phyloP scores from a whole-genome alignment of 2,113 vertebrate genomes.

The Leptodactylus fuscus region DNA sequence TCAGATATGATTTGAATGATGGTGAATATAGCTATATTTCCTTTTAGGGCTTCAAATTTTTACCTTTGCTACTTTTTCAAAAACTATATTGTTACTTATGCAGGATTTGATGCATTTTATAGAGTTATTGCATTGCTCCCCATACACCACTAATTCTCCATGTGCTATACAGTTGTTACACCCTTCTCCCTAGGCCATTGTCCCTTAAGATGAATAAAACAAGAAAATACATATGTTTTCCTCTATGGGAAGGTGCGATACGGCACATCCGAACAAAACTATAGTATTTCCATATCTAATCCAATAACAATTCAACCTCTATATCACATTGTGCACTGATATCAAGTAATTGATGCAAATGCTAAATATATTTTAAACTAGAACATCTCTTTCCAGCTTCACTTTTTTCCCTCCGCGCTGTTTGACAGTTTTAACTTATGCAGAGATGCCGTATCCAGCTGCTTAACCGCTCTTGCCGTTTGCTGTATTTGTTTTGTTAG shows the following conservation, averaged over 20 bases:
- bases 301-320: constrained; percentile 28
- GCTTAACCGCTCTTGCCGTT: constrained; percentile 73
- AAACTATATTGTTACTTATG: neutral
- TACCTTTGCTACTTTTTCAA: too few relatives aligned
- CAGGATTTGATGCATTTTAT: neutral
- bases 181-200: neutral
- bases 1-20: too few relatives aligned
- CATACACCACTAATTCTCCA: constrained; percentile 36
- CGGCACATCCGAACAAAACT: neutral
- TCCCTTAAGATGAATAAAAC: constrained; percentile 1
- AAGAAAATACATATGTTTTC: neutral
- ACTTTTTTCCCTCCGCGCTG: neutral
- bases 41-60: neutral
- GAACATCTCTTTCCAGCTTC: constrained; percentile 14
- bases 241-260: neutral
- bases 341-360: constrained; percentile 49
- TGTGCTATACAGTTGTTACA: neutral
- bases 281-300: neutral
- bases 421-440: constrained; percentile 60
- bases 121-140: neutral
- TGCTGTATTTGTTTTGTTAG: constrained; percentile 73
- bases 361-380: constrained; percentile 39
- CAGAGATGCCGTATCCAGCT: constrained; percentile 65
- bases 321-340: constrained; percentile 26
- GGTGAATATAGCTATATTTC: neutral